Evolutionary conservation across 53 echinoderm and acorn worm species (phyloP).

Genomic region (Temnopleurus reevesii): DNA sequence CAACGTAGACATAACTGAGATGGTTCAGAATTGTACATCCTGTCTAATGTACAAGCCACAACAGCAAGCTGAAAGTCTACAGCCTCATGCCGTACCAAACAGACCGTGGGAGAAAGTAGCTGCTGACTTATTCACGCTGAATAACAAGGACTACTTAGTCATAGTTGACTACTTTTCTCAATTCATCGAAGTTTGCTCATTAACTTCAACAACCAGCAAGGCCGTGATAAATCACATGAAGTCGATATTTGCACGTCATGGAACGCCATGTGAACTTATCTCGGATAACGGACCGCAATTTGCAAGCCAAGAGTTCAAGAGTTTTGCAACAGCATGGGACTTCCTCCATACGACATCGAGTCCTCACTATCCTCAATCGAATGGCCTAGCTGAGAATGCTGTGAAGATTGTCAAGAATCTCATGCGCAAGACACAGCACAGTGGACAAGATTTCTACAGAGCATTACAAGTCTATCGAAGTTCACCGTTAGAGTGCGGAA

Average conservation of each 20-base stretch:
- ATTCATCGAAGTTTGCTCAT: conserved; percentile 6
- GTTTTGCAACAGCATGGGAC: conserved; percentile 56
- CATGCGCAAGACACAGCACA: conserved; percentile 22
- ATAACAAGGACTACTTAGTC: conserved; percentile 58
- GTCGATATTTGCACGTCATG: conserved; percentile 59
- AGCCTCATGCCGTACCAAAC: not conserved
- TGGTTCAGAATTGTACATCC: conserved; percentile 38
- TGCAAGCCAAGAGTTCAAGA: conserved; percentile 48
- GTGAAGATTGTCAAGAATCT: conserved; percentile 49
- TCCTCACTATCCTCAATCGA: conserved; percentile 48
- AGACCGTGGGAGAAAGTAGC: conserved; percentile 50
- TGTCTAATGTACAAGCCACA: no score
- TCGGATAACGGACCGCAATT: conserved; percentile 63
- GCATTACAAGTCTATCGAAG: conserved; percentile 30
- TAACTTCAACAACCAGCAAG: conserved; percentile 9
- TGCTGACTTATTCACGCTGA: conserved; percentile 61
- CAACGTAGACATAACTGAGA: conserved; percentile 40
- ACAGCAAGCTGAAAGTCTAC: no score
- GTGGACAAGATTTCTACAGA: conserved; percentile 34
- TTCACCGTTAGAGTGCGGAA: conserved; percentile 32
- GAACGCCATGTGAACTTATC: conserved; percentile 48
- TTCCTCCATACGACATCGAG: conserved; percentile 52
- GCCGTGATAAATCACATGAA: conserved; percentile 53
- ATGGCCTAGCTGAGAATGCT: conserved; percentile 54
- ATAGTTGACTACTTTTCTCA: conserved; percentile 51